Evolutionary conservation across 2,797 vertebrate species (phyloP), one percentile per base, ranked within the genome.

Genomic region (Cryptoblepharus egeriae): DNA sequence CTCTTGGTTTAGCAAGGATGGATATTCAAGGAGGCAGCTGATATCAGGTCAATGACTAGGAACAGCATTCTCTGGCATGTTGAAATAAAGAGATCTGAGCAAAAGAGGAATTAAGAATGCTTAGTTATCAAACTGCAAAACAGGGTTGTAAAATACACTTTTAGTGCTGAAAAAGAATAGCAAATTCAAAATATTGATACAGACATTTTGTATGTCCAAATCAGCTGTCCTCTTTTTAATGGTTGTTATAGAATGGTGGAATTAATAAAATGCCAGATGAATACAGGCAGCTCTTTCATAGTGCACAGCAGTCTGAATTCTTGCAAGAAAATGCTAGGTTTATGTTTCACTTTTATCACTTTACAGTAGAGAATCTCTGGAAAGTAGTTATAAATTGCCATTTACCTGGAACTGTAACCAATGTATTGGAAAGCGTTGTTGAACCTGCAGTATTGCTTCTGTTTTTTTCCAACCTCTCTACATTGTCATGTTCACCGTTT

Each of bases 381-480:
- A 22, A 82, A 30, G 28, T 58, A 75, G 39, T 67, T 81, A 55
- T 39, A 55, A 81, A 58, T 60, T 75, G 61, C 63, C 32, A 57
- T 57, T n/a, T 65, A 37, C 32, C 45, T 81, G 49, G 52, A 74
- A 57, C 61, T 70, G 13, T 60, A 87, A 71, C 58, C 28, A 70
- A 0, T 71, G 45, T 75, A 35, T 76, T 79, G 35, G 18, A 78
- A 81, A 82, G 75, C 72, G 77, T 75, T 77, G 77, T 80, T 88
- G 85, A 79, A 88, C 77, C 63, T 22, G 42, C 69, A 86, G 75
- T 88, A 70, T 72, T 6, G 0, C 57, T 72, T n/a, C 57, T 77
- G 67, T 85, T 85, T 88, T 88, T 73, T 64, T 55, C 69, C 65
- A 86, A 64, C 79, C 81, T 79, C 70, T 3, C 83, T 88, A 71